Base-by-base conservation (phyloP, 2,113 vertebrate genomes). In the Tupaia tana region DNA sequence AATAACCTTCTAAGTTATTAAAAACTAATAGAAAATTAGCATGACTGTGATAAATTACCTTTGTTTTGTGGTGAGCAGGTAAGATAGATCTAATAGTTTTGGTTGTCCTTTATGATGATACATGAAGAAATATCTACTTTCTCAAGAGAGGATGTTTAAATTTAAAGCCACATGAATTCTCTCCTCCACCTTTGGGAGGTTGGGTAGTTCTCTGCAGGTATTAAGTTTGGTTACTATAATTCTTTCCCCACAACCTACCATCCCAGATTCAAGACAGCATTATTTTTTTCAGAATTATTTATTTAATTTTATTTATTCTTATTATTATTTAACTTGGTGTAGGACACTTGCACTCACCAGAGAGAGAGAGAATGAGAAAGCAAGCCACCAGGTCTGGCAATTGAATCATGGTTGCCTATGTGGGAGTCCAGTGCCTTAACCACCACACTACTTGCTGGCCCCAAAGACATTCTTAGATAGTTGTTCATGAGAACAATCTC, bases 1-100 rank as follows among this genome's bases (percentile, higher is more conserved):
- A 93, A 93, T 81, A 78, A 85, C 27, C 77, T 89, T 84, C 66
- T 27, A 73, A 89, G 88, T 95, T 34, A 70, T 94, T 90, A 84
- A 95, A 96, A 80, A 16, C 59, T 78, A 86, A 84, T 74, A 86
- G 70, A 27, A 91, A 93, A 96, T 93, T 82, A 93, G 34, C 63
- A 91, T 77, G 58, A 12, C 56, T 90, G 34, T 59, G 52, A 92
- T 75, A 63, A 9, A 86, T 95, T 82, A 43, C 3, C 88, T 74
- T 95, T 73, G 52, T 43, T 95, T 31, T 93, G 82, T 94, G 52
- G 15, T 82, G 71, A 93, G 34, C 25, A 92, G 75, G 86, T 1
- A 29, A 73, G 22, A 54, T 79, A 82, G 73, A 31, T 82, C 29
- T 56, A 63, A 61, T 63, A 81, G 67, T 74, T 19, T 79, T 74